A percentile compares a stretch with the other conserved stretches of the same genome.
Evolutionary conservation across 2,888 invertebrate species (phyloP).

Genomic region (Hoplodrina blanda): DNA sequence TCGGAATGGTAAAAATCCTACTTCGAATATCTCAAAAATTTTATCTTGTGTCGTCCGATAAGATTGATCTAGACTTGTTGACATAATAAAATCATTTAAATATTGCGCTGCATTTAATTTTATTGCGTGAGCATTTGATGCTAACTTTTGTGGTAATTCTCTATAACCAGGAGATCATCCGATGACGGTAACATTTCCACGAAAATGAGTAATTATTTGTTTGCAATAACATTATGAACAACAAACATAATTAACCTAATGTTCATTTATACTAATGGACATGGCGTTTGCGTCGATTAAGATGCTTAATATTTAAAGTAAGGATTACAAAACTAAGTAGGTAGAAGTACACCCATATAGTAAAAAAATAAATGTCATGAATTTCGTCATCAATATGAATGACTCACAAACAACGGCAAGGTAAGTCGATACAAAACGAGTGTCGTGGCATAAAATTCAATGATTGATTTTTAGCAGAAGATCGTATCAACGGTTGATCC

Average conservation of each 20-base stretch:
- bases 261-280: not conserved
- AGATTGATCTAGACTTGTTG: not conserved
- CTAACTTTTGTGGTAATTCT: slow-evolving; percentile 25
- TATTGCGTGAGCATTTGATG: not conserved
- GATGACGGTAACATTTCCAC: slow-evolving; percentile 20
- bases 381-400: slow-evolving; percentile 20
- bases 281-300: not conserved
- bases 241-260: not conserved
- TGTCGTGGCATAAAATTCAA: slow-evolving; percentile 10
- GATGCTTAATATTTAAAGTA: not conserved
- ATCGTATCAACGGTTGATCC: slow-evolving; percentile 69
- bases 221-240: not conserved
- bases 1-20: not conserved
- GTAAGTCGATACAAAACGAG: slow-evolving; percentile 3
- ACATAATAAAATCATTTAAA: not conserved
- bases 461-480: slow-evolving; percentile 47
- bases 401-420: not conserved
- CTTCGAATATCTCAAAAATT: slow-evolving; percentile 1
- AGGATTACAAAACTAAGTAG: not conserved
- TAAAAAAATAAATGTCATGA: slow-evolving; percentile 1
- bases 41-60: slow-evolving; percentile 8
- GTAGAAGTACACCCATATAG: slow-evolving; percentile 1
- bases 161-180: not conserved
- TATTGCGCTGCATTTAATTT: not conserved
- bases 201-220: slow-evolving; percentile 1